Conservation (phyloP, 2,797 vertebrate species). For the Poecilia picta region DNA sequence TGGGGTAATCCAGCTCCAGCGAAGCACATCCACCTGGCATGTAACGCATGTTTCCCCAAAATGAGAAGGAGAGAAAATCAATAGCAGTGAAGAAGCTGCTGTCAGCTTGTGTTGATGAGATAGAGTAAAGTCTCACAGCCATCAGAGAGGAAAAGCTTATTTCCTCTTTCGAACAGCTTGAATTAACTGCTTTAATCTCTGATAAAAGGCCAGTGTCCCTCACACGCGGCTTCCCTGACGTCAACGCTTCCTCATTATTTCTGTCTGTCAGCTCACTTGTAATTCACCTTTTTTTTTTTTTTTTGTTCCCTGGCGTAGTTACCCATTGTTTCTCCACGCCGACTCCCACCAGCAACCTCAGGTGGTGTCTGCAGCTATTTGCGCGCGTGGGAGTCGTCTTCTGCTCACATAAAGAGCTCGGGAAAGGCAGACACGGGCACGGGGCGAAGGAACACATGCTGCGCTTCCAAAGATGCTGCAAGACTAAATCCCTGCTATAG, state of each 20-base stretch:
- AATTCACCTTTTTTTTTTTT: slow-evolving; percentile 39
- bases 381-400: slow-evolving; percentile 36
- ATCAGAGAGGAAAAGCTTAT: slow-evolving; percentile 41
- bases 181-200: slow-evolving; percentile 36
- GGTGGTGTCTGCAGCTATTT: slow-evolving; percentile 34
- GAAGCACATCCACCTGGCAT: slow-evolving; percentile 36
- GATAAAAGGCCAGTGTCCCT: slow-evolving; percentile 26
- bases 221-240: slow-evolving; percentile 12
- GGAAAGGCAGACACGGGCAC: slow-evolving; percentile 9
- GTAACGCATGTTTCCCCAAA: slow-evolving; percentile 63
- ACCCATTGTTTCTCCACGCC: slow-evolving; percentile 7
- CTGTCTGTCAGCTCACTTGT: slow-evolving; percentile 30
- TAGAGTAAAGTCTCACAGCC: slow-evolving; percentile 31
- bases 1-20: slow-evolving; percentile 37
- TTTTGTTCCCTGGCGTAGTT: slow-evolving; percentile 12
- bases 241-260: slow-evolving; percentile 32
- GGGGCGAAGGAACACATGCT: slow-evolving; percentile 11
- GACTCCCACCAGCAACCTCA: slow-evolving; percentile 47
- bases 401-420: slow-evolving; percentile 25
- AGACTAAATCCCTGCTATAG: slow-evolving; percentile 34
- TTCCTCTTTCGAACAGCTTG: slow-evolving; percentile 27
- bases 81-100: slow-evolving; percentile 62
- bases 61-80: slow-evolving; percentile 69
- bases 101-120: slow-evolving; percentile 53
- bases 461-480: slow-evolving; percentile 24